Percentiles rank a stretch among this genome's conserved stretches.
Conservation (phyloP, 2,113 vertebrate species). For the Hyperoodon ampullatus region DNA sequence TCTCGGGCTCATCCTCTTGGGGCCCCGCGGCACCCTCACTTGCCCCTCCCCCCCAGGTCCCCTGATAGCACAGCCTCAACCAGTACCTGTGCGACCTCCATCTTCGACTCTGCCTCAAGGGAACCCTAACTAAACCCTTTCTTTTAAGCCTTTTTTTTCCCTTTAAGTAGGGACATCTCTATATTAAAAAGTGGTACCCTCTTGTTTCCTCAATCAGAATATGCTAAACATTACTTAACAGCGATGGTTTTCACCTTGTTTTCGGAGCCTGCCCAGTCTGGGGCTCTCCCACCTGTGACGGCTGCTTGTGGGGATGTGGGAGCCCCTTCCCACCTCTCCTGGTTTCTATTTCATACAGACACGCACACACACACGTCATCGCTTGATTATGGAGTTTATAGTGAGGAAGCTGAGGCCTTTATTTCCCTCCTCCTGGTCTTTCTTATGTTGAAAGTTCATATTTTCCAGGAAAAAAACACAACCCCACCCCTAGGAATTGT, state of each 20-base stretch:
- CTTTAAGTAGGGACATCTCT: background rate
- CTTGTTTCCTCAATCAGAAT: background rate
- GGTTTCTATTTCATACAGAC: background rate
- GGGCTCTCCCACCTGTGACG: background rate
- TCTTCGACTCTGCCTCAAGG: background rate
- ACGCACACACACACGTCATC: no score
- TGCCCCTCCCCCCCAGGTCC: background rate
- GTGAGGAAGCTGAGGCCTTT: background rate
- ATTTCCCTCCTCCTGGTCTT: background rate
- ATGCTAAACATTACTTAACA: fast-evolving
- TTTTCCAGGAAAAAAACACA: background rate
- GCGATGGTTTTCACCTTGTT: background rate
- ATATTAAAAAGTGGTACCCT: background rate
- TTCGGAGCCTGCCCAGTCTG: background rate
- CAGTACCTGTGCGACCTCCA: fast-evolving
- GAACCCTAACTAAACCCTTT: background rate
- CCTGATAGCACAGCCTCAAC: no score
- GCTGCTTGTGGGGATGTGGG: fast-evolving
- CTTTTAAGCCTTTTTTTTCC: background rate
- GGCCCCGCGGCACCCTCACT: background rate
- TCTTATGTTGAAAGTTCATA: background rate
- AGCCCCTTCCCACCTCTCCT: fast-evolving
- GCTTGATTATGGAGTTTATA: background rate
- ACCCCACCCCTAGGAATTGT: no score
- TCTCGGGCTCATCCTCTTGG: fast-evolving